Conservation (phyloP, 2,888 invertebrate genomes). For the Scaptomyza tumidula region DNA sequence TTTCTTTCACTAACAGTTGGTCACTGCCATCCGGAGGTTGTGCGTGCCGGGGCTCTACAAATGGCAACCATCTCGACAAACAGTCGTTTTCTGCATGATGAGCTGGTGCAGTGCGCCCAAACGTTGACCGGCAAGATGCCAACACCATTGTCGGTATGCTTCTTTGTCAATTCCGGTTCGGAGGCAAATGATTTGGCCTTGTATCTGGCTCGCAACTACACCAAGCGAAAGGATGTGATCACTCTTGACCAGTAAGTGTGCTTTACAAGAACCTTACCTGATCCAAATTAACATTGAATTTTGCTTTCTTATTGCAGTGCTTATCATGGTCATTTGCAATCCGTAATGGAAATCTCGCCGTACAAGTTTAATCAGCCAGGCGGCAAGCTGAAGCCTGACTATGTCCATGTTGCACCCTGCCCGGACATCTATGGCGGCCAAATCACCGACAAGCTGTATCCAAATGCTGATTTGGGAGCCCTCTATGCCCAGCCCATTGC, state of each 20-base stretch:
- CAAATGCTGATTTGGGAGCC: constrained; percentile 88
- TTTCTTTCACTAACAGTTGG: constrained; percentile 90
- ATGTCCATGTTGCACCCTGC: constrained; percentile 95
- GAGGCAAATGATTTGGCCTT: constrained; percentile 99
- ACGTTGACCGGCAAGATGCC: constrained; percentile 93
- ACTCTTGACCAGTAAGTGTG: constrained; percentile 97
- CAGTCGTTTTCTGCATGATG: constrained; percentile 97
- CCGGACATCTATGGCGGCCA: constrained; percentile 98
- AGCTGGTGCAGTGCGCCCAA: constrained; percentile 95
- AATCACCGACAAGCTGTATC: constrained; percentile 88
- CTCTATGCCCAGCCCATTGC: constrained; percentile 95
- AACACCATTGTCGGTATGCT: constrained; percentile 93
- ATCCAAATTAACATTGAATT: background rate
- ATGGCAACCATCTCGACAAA: constrained; percentile 97
- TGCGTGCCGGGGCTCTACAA: constrained; percentile 94
- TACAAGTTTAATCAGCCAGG: constrained; percentile 98
- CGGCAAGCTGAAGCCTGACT: constrained; percentile 92
- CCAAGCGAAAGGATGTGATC: constrained; percentile 94
- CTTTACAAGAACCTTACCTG: background rate
- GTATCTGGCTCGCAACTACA: constrained; percentile 94
- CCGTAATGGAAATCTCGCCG: constrained; percentile 98
- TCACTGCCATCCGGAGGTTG: constrained; percentile 98
- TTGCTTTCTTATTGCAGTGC: constrained; percentile 89
- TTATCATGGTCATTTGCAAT: constrained; percentile 98
- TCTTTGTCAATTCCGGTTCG: constrained; percentile 99